Base-by-base conservation (phyloP, 2,113 vertebrate species). In the Hiodon alosoides region DNA sequence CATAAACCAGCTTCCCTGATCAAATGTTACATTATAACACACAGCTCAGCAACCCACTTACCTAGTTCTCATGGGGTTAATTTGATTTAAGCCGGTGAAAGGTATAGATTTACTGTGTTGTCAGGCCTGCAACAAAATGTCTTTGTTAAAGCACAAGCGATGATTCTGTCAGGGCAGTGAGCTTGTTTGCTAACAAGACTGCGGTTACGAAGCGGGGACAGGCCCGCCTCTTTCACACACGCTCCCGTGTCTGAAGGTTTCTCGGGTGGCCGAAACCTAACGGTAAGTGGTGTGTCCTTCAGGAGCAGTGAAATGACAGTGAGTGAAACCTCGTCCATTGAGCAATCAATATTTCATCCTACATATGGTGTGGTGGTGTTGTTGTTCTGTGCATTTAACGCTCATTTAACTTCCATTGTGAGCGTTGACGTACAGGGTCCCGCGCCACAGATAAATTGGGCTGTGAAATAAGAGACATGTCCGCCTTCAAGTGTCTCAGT, bases 271-370 rank as follows among this genome's bases (percentile, higher is more conserved):
- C 14, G 5, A 9, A 11, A 11, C 14, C 3, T 8, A 59, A 11
- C 0, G 9, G 9, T 3, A 14, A n/a, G 7, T 4, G 13, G 3
- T 67, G 55, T 76, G 70, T 70, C 71, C 67, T 80, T 80, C 72
- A 72, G 71, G 50, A 76, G 69, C 17, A 13, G 65, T 47, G 58
- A 58, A 77, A 72, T 71, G 64, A 16, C 46, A 71, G n/a, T n/a
- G 75, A 67, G 48, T 10, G 0, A 80, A 77, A 80, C 78, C 51
- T 58, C 72, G 83, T 83, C 81, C 79, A 46, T 70, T 5, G 9
- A 57, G 54, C 74, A 73, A 82, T 87, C 82, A 79, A 83, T 88
- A 85, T 83, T 82, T 76, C 83, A 81, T 85, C 78, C 82, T 60
- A 79, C 78, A 80, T 82, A 78, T 80, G 72, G 57, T 72, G 65